Evolutionary conservation across 1,140 invertebrate genomes (phyloP).

Genomic region (Solen grandis): DNA sequence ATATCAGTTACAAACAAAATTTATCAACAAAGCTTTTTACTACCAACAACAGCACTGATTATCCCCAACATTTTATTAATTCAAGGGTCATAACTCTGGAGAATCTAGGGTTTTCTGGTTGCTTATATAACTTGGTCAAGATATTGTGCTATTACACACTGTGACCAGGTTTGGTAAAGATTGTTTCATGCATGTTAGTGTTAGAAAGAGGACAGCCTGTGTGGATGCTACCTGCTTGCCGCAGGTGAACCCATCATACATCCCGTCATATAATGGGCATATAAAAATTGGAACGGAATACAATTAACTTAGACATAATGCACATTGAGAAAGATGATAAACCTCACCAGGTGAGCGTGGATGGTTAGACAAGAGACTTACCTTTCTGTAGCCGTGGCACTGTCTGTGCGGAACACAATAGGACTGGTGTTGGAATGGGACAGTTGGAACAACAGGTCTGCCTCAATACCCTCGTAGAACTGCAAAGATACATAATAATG

Average conservation of each 20-base stretch:
- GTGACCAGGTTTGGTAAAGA: too few species aligned
- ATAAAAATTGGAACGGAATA: not conserved
- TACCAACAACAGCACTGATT: too few species aligned
- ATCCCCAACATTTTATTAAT: too few species aligned
- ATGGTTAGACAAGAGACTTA: constrained; percentile 49
- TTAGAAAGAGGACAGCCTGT: not conserved
- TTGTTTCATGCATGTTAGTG: not conserved
- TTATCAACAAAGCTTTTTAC: too few species aligned
- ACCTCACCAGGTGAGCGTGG: not conserved
- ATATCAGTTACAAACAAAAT: too few species aligned
- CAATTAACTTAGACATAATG: not conserved
- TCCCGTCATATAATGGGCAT: not conserved
- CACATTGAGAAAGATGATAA: not conserved
- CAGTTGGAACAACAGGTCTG: constrained; percentile 82
- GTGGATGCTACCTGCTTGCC: not conserved
- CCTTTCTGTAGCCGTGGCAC: constrained; percentile 67
- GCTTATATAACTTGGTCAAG: too few species aligned
- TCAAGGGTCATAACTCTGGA: too few species aligned
- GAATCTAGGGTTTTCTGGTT: too few species aligned
- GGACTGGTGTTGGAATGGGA: constrained; percentile 82
- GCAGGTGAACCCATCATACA: not conserved
- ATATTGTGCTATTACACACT: too few species aligned
- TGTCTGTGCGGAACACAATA: constrained; percentile 80
- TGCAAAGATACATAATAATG: constrained; percentile 63
- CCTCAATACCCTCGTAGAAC: constrained; percentile 80